A percentile compares a stretch with the other conserved stretches of the same genome.
Conservation (phyloP, 2,888 invertebrate species). For the Cacoxenus indagator region DNA sequence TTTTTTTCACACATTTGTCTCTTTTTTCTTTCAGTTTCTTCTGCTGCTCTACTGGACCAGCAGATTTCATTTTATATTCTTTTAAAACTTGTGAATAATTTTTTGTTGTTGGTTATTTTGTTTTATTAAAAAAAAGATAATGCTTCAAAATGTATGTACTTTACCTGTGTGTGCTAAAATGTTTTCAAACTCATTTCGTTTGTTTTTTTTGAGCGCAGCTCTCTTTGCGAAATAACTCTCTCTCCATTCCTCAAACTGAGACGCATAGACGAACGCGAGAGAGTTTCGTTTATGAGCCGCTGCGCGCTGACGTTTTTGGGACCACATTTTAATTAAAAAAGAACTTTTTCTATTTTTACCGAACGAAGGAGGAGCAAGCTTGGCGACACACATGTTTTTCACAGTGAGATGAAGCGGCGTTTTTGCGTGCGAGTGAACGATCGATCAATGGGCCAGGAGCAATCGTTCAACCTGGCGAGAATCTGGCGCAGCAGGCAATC, state of each 20-base stretch:
- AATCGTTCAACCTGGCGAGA: too few species aligned
- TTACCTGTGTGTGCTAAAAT: slow-evolving; percentile 63
- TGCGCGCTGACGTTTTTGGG: not conserved
- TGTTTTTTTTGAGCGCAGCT: slow-evolving; percentile 57
- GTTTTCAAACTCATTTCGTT: too few species aligned
- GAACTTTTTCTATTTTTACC: not conserved
- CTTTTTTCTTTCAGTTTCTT: slow-evolving; percentile 45
- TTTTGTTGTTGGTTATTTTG: slow-evolving; percentile 30
- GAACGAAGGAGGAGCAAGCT: not conserved
- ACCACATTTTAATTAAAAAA: not conserved
- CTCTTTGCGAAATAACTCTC: slow-evolving; percentile 53
- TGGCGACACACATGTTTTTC: slow-evolving; percentile 14
- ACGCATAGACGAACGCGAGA: not conserved
- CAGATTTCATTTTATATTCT: slow-evolving; percentile 26
- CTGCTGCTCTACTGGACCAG: slow-evolving; percentile 21
- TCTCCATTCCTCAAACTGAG: slow-evolving; percentile 27
- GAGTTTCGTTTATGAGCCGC: slow-evolving; percentile 18
- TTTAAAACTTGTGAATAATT: slow-evolving; percentile 23
- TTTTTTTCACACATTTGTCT: slow-evolving; percentile 57
- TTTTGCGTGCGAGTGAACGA: not conserved
- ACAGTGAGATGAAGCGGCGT: too few species aligned
- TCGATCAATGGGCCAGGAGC: too few species aligned
- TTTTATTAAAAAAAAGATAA: slow-evolving; percentile 56
- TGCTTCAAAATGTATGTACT: slow-evolving; percentile 62
- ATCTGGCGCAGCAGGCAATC: too few species aligned